A percentile compares a stretch with the other conserved stretches of the same genome.
Conservation (phyloP, 1,140 invertebrate species). For the Brachionus rubens region DNA sequence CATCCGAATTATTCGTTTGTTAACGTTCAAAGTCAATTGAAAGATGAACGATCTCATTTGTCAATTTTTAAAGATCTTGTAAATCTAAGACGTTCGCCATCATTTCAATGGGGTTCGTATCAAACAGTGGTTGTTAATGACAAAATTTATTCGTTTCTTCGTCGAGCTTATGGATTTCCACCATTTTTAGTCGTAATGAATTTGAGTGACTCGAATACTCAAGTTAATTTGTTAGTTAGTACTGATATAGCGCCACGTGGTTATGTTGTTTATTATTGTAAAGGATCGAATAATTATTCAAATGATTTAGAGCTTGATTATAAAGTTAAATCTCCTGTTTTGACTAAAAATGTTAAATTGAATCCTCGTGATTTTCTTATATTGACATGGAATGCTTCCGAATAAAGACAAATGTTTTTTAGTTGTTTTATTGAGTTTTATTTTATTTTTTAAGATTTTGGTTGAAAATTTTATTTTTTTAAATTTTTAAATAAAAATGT, state of each 20-base stretch:
- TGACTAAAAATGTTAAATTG: constrained; percentile 23
- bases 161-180: constrained; percentile 16
- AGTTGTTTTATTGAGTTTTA: not conserved
- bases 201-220: not conserved
- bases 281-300: not conserved
- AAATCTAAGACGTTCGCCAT: not conserved
- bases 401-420: not conserved
- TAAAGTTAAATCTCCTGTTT: constrained; percentile 27
- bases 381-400: constrained; percentile 20
- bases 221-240: not conserved
- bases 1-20: constrained; percentile 5
- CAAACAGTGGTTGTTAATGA: constrained; percentile 19
- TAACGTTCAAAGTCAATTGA: constrained; percentile 12
- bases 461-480: too few relatives aligned
- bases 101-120: constrained; percentile 36
- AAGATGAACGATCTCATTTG: constrained; percentile 22
- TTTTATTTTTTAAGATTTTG: not conserved
- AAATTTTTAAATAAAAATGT: too few relatives aligned
- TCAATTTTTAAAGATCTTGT: constrained; percentile 21
- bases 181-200: constrained; percentile 42
- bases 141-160: constrained; percentile 17
- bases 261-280: constrained; percentile 15
- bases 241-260: constrained; percentile 5
- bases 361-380: constrained; percentile 25
- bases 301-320: not conserved